Evolutionary conservation across 2,888 invertebrate genomes (phyloP).

Genomic region (Leucophenga maculata): DNA sequence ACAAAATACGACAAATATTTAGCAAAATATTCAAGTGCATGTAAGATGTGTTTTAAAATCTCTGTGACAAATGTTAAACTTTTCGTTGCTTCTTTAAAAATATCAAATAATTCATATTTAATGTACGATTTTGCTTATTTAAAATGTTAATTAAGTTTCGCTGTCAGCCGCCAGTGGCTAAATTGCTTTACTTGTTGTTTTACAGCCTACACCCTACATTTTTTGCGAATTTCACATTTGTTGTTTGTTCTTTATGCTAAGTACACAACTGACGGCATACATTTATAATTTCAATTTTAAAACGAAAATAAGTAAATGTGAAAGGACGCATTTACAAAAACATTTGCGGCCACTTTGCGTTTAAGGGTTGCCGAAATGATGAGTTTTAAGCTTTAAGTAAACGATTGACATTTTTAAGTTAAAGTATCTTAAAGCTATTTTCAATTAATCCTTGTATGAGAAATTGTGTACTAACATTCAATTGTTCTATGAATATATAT

Average conservation of each 20-base stretch:
- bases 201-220: background rate
- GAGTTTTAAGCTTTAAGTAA: no score
- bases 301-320: slow-evolving; percentile 4
- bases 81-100: background rate
- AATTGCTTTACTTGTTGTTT: background rate
- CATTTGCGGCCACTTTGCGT: background rate
- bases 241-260: background rate
- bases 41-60: slow-evolving; percentile 7
- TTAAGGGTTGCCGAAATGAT: background rate
- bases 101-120: background rate
- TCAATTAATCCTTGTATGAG: no score
- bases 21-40: no score
- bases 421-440: no score
- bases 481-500: no score
- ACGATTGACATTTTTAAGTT: no score
- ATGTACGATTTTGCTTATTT: slow-evolving; percentile 6
- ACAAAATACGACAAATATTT: no score
- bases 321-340: background rate
- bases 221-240: background rate
- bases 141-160: slow-evolving; percentile 16
- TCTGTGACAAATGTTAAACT: background rate
- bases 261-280: background rate
- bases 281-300: slow-evolving; percentile 8
- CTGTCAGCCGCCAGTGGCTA: background rate
- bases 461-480: no score